These are phyloP conservation scores for Ectemnius continuus DNA, from an alignment of 2,888 invertebrate genomes.

Conservation along the genomic window DNA sequence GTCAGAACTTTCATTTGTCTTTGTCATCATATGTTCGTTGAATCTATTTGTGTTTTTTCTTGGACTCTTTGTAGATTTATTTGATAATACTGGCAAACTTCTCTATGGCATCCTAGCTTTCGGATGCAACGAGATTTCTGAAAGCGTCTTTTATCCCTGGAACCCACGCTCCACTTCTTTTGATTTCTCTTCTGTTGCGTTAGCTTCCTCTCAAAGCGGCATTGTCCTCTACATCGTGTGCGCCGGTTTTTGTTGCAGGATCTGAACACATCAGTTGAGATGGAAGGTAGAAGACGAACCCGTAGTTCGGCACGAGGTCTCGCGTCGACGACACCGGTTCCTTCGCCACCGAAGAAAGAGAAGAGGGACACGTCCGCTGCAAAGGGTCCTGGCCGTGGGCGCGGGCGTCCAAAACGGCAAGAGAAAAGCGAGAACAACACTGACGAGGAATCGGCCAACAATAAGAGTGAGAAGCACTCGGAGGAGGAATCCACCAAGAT, in stretches of 20 bases:
- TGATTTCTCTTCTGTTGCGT: no score
- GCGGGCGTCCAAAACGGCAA: conserved; percentile 75
- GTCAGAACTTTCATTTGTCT: no score
- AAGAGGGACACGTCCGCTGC: conserved; percentile 71
- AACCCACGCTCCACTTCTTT: no score
- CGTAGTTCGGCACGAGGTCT: conserved; percentile 80
- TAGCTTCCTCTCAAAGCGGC: no score
- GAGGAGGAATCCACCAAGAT: conserved; percentile 72
- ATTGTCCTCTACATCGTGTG: not conserved
- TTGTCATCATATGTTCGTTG: no score
- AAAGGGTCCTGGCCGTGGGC: conserved; percentile 74
- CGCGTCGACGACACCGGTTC: conserved; percentile 78
- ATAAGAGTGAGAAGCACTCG: conserved; percentile 71
- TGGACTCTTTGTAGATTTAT: no score
- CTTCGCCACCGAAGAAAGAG: conserved; percentile 80
- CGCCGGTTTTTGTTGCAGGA: conserved; percentile 70
- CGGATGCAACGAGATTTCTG: no score
- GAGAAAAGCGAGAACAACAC: conserved; percentile 73
- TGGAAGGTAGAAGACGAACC: conserved; percentile 81
- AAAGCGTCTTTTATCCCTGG: no score
- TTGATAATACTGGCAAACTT: no score
- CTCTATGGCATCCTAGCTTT: no score
- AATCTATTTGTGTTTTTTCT: no score
- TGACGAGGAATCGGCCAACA: conserved; percentile 70
- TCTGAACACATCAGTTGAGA: conserved; percentile 78